Evolutionary conservation across 2,797 vertebrate genomes (phyloP), one percentile per base, ranked within the genome.

Genomic region (Geotrypetes seraphini): DNA sequence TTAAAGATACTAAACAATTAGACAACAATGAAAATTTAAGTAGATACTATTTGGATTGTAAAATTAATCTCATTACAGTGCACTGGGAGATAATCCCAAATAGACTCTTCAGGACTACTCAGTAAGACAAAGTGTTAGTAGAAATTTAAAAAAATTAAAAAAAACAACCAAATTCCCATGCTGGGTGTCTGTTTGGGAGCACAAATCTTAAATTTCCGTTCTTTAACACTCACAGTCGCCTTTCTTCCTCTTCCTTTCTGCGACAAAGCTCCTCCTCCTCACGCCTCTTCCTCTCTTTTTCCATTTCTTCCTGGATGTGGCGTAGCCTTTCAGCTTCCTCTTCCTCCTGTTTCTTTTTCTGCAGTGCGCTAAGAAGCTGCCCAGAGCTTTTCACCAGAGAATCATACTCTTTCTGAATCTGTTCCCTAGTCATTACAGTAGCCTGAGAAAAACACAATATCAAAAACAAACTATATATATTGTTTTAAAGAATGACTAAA

Each of bases 271-370:
- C 90, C 14, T 96, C 91, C 42, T 92, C 86, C 42, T 93, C 87
- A 12, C 77, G 85, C 44, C 90, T 83, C 64, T 69, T 85, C 50
- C 47, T 83, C 64, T 98, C 95, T 24, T 60, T 74, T 50, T 93
- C 90, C 95, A 98, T 98, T 64, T 98, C 93, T 48, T 94, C 90
- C 60, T 95, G 88, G 60, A 98, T 97, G 23, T 66, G 84, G 1
- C 66, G 74, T 20, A 98, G 76, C 8, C 92, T 71, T 70, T 93
- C 91, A 0, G 86, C 73, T 67, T 97, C 94, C 41, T 98, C 93
- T 47, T 98, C 88, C 58, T 98, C 84, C 57, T 98, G 89, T 30
- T 91, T 96, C 61, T 86, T 92, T 57, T 89, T 91, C 75, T 97
- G 94, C 62, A 98, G 63, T 3, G 80, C 66, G 9, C 63, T 71